These are phyloP conservation scores for Manis crassicaudata DNA, from an alignment of 2,797 vertebrate species.

Conservation along the genomic window DNA sequence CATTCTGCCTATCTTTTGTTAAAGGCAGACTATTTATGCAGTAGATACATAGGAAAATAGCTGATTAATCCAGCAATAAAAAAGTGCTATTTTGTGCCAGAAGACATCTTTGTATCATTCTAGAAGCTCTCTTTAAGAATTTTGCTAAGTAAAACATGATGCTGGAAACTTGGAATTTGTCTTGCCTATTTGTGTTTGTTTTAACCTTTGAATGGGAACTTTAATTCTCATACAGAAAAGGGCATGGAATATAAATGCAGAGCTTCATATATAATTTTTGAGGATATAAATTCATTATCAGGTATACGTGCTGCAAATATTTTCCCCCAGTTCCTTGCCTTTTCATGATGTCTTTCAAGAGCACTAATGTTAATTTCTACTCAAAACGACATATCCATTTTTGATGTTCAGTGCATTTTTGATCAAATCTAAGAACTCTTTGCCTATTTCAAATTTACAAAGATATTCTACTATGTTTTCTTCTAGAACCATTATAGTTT, in stretches of 20 bases:
- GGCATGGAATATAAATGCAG: not conserved
- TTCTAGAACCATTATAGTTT: not conserved
- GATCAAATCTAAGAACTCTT: constrained; percentile 4
- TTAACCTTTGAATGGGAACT: not conserved
- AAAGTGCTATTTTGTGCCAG: not conserved
- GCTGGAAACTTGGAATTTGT: not conserved
- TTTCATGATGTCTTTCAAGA: not conserved
- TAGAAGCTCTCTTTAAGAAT: not conserved
- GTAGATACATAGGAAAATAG: not conserved
- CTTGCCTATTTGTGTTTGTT: not conserved
- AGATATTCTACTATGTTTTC: not conserved
- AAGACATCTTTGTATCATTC: not conserved
- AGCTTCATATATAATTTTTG: not conserved
- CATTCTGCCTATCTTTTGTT: not conserved
- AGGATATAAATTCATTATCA: not conserved
- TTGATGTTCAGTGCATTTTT: not conserved
- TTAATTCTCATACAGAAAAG: not conserved
- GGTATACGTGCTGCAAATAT: not conserved
- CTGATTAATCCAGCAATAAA: not conserved
- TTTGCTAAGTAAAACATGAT: not conserved
- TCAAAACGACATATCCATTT: not conserved
- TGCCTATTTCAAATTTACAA: not conserved
- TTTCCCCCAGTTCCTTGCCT: not conserved
- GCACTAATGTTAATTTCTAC: not conserved
- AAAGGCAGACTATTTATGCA: not conserved